phyloP scores from a whole-genome alignment of 2,113 vertebrate species.

The Meleagris gallopavo region DNA sequence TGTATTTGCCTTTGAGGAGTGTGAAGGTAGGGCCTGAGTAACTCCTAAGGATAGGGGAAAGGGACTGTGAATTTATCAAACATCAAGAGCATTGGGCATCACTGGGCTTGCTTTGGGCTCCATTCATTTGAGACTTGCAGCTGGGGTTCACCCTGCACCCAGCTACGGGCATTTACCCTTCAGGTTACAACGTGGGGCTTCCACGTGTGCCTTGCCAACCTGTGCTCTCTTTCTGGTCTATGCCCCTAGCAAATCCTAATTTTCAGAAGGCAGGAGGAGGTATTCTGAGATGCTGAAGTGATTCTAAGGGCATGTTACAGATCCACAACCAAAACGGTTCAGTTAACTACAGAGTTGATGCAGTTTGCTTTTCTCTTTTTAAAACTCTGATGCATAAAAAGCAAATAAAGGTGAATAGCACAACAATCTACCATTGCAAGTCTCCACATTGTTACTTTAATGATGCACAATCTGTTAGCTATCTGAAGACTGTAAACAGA shows the following conservation, averaged over 20 bases:
- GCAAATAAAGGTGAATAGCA: slow-evolving; percentile 46
- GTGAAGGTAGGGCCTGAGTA: not conserved
- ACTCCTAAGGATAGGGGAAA: not conserved
- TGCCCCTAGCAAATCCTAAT: not conserved
- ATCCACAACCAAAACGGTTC: not conserved
- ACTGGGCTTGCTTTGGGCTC: not conserved
- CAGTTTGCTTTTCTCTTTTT: not conserved
- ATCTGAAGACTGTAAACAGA: slow-evolving; percentile 66
- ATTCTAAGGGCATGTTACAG: not conserved
- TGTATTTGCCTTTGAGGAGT: not conserved
- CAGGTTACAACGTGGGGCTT: not conserved
- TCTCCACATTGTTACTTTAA: slow-evolving; percentile 20
- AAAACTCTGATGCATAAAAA: not conserved
- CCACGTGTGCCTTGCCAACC: not conserved
- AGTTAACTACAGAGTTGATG: not conserved
- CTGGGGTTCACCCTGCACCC: not conserved
- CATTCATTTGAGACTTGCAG: not conserved
- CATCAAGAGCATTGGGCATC: not conserved
- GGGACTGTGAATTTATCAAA: not conserved
- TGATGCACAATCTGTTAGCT: slow-evolving; percentile 64
- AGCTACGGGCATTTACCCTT: not conserved
- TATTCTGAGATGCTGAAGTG: not conserved
- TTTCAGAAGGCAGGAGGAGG: not conserved
- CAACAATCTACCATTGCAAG: not conserved
- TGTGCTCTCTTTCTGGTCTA: not conserved